A percentile compares a stretch with the other conserved stretches of the same genome.
These are phyloP conservation scores for Linepithema humile DNA, from an alignment of 1,140 invertebrate genomes.

Conservation along the genomic window DNA sequence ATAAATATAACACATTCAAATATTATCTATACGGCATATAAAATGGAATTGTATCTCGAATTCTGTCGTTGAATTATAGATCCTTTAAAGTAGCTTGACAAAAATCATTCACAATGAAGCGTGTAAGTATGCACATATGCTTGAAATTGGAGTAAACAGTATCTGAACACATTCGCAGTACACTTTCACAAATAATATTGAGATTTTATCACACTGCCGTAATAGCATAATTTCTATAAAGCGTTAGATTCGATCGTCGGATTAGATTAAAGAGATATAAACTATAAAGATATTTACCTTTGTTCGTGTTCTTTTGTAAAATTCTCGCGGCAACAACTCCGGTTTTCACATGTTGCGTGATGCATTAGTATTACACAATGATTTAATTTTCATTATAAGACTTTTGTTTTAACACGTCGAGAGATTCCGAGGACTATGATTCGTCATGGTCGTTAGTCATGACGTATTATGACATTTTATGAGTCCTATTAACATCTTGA, in stretches of 20 bases:
- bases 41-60: no score
- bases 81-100: no score
- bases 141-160: background rate
- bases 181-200: background rate
- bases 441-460: conserved; percentile 16
- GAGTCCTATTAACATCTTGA: conserved; percentile 5
- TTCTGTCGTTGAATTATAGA: no score
- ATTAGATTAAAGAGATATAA: background rate
- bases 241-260: no score
- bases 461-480: conserved; percentile 22
- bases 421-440: background rate
- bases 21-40: no score
- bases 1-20: no score
- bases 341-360: conserved; percentile 19
- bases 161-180: background rate
- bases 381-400: conserved; percentile 16
- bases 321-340: background rate
- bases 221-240: background rate
- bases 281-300: background rate
- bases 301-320: background rate
- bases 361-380: conserved; percentile 17
- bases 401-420: conserved; percentile 2
- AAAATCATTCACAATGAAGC: no score
- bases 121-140: background rate
- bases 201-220: background rate